A percentile compares a stretch with the other conserved stretches of the same genome.
phyloP scores from a whole-genome alignment of 2,888 invertebrate species.

The Limnephilus lunatus region DNA sequence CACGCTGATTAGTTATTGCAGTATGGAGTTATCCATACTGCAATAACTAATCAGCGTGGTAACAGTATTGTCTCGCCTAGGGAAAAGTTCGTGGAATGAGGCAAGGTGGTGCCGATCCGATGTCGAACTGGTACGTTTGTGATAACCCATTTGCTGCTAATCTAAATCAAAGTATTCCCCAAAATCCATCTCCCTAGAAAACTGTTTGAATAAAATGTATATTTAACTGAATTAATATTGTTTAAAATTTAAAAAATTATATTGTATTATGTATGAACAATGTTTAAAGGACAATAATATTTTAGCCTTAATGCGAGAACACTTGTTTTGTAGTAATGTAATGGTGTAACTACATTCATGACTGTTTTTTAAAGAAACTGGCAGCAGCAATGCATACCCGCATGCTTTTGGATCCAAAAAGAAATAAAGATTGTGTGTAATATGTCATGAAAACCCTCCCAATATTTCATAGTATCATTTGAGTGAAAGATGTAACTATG shows the following conservation, averaged over 20 bases:
- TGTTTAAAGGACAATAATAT: constrained; percentile 45
- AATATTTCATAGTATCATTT: no score
- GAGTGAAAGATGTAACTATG: no score
- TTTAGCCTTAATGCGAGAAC: constrained; percentile 34
- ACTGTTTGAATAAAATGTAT: neutral
- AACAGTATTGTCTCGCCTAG: no score
- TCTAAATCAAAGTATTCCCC: neutral
- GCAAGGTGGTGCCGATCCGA: no score
- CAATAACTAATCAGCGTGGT: no score
- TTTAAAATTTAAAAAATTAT: neutral
- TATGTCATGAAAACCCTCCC: no score
- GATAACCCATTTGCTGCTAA: no score
- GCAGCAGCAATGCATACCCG: neutral
- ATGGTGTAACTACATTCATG: neutral
- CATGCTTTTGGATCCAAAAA: neutral
- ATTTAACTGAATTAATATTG: neutral
- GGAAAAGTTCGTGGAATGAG: no score
- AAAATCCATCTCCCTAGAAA: neutral
- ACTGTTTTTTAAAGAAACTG: constrained; percentile 10
- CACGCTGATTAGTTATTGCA: no score
- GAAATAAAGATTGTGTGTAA: no score
- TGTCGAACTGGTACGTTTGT: no score
- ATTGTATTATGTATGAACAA: constrained; percentile 31
- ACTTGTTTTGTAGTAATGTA: constrained; percentile 28
- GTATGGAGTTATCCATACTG: no score